phyloP scores from a whole-genome alignment of 2,113 vertebrate species.

The Rafetus swinhoei region DNA sequence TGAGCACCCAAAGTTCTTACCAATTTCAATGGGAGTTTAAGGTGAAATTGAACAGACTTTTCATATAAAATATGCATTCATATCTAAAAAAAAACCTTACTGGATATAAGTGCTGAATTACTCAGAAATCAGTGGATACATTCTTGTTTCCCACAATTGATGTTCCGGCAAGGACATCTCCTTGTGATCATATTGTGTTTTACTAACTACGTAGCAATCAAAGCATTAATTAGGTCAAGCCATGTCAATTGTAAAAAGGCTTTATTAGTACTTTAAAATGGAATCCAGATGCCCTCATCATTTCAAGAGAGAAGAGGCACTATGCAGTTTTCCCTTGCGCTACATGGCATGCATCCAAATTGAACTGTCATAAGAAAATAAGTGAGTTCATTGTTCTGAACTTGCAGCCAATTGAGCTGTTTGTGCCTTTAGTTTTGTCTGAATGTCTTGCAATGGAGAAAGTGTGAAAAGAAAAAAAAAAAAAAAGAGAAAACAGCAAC shows the following conservation, averaged over 20 bases:
- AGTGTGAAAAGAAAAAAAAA: slow-evolving; percentile 57
- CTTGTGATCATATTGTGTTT: slow-evolving; percentile 60
- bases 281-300: slow-evolving; percentile 52
- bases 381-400: slow-evolving; percentile 76
- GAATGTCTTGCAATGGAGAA: slow-evolving; percentile 69
- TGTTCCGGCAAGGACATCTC: background rate
- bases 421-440: slow-evolving; percentile 55
- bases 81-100: background rate
- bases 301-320: slow-evolving; percentile 42
- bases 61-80: background rate
- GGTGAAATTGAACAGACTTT: background rate
- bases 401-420: slow-evolving; percentile 62
- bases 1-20: background rate
- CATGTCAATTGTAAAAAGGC: slow-evolving; percentile 60
- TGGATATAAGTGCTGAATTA: background rate
- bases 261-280: slow-evolving; percentile 63
- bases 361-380: slow-evolving; percentile 71
- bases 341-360: slow-evolving; percentile 52
- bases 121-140: background rate
- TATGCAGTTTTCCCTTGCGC: slow-evolving; percentile 64
- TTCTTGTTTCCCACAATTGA: background rate
- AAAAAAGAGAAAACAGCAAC: slow-evolving; percentile 20
- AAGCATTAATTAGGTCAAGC: slow-evolving; percentile 72
- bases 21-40: background rate
- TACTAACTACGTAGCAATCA: slow-evolving; percentile 51